Conservation (phyloP, 2,888 invertebrate genomes). For the Teinopalpus imperialis region DNA sequence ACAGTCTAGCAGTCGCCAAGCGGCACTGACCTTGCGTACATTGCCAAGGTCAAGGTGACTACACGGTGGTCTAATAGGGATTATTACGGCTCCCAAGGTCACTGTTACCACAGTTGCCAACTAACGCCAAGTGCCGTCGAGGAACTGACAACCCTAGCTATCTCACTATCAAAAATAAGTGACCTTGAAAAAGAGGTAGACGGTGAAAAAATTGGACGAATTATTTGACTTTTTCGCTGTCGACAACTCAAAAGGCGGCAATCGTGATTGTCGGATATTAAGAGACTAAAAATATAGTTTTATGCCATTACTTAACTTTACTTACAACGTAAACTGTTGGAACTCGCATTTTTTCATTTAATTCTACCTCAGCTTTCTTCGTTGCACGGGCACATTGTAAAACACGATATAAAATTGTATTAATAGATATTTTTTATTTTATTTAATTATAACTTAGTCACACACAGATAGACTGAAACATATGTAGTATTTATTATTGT, state of each 20-base stretch:
- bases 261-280: no score
- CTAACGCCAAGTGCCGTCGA: conserved; percentile 35
- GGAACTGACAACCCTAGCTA: conserved; percentile 17
- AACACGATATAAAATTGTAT: no score
- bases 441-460: no score
- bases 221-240: conserved; percentile 4
- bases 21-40: conserved; percentile 50
- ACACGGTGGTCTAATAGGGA: conserved; percentile 43
- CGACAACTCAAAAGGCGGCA: conserved; percentile 1
- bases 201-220: conserved; percentile 11
- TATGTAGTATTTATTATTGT: no score
- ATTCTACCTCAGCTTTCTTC: no score
- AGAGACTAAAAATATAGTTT: no score
- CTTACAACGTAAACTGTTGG: no score
- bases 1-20: conserved; percentile 36
- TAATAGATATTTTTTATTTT: no score
- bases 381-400: no score
- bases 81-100: conserved; percentile 45
- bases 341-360: no score
- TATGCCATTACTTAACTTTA: no score
- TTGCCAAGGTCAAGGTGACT: conserved; percentile 52
- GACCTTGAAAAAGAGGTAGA: conserved; percentile 5
- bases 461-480: no score
- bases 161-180: neutral
- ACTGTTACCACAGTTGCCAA: conserved; percentile 35